Percentiles rank a stretch among this genome's conserved stretches.
Evolutionary conservation across 2,888 invertebrate genomes (phyloP).

Genomic region (Ochropleura leucogaster): DNA sequence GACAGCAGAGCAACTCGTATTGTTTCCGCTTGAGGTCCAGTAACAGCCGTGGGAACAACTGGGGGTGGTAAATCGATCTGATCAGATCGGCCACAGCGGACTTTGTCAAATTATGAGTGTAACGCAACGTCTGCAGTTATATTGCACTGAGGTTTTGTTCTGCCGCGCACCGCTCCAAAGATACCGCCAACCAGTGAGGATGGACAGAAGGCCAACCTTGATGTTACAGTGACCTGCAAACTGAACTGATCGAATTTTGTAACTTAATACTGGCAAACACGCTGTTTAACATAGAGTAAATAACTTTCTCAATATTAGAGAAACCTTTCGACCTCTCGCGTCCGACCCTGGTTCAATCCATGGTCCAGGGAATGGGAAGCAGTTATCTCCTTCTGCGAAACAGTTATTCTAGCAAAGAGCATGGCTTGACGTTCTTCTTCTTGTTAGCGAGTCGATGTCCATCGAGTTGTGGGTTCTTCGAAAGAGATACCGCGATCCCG

Average conservation of each 20-base stretch:
- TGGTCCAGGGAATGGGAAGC: too few species aligned
- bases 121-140: constrained; percentile 29
- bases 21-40: constrained; percentile 1
- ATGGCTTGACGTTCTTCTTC: too few species aligned
- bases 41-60: constrained; percentile 43
- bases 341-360: too few species aligned
- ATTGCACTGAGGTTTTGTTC: constrained; percentile 36
- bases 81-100: constrained; percentile 8
- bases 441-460: too few species aligned
- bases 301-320: background rate
- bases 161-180: background rate
- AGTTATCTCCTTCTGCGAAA: too few species aligned
- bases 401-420: too few species aligned
- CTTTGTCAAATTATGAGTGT: constrained; percentile 53
- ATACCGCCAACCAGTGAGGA: background rate
- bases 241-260: background rate
- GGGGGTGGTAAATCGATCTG: constrained; percentile 28
- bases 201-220: constrained; percentile 17
- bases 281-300: background rate
- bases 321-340: background rate
- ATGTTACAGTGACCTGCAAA: too few species aligned
- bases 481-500: too few species aligned
- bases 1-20: background rate
- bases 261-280: background rate
- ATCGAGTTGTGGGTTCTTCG: too few species aligned